These are phyloP conservation scores for Cephus cinctus DNA, from an alignment of 1,140 invertebrate genomes.

Conservation along the genomic window DNA sequence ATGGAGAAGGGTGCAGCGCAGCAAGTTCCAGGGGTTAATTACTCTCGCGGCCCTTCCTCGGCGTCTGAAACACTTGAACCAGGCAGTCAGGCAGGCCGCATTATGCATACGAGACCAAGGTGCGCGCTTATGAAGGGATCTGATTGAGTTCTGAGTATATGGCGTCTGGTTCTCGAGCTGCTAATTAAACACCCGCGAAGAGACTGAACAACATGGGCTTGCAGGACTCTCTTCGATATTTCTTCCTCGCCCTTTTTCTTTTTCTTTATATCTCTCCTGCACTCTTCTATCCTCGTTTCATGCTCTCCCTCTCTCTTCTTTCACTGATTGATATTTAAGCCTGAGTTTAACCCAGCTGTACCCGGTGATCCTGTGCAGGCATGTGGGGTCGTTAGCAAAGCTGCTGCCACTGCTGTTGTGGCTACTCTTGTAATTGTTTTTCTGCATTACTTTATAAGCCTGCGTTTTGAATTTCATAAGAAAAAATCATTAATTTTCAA, in stretches of 20 bases:
- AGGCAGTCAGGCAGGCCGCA: slow-evolving; percentile 33
- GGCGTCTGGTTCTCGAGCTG: slow-evolving; percentile 52
- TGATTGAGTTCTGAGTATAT: slow-evolving; percentile 57
- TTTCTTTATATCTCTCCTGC: not conserved
- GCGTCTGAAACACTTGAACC: no score
- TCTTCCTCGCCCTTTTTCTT: slow-evolving; percentile 11
- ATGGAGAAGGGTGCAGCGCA: no score
- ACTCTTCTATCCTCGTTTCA: not conserved
- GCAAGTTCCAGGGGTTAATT: slow-evolving; percentile 32
- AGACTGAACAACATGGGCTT: slow-evolving; percentile 19
- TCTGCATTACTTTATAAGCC: no score
- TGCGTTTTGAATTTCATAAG: no score
- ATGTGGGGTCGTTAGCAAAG: not conserved
- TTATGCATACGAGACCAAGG: slow-evolving; percentile 49
- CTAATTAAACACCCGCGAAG: slow-evolving; percentile 55
- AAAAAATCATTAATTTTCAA: no score
- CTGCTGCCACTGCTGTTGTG: not conserved
- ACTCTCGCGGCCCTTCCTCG: slow-evolving; percentile 30
- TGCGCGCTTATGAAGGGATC: slow-evolving; percentile 54
- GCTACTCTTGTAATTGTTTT: no score
- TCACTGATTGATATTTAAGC: slow-evolving; percentile 13
- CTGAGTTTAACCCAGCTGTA: no score
- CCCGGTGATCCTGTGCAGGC: no score
- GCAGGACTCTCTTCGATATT: slow-evolving; percentile 5
- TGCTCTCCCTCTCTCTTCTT: slow-evolving; percentile 2